phyloP scores from a whole-genome alignment of 2,113 vertebrate species.

The Tauraco erythrolophus region DNA sequence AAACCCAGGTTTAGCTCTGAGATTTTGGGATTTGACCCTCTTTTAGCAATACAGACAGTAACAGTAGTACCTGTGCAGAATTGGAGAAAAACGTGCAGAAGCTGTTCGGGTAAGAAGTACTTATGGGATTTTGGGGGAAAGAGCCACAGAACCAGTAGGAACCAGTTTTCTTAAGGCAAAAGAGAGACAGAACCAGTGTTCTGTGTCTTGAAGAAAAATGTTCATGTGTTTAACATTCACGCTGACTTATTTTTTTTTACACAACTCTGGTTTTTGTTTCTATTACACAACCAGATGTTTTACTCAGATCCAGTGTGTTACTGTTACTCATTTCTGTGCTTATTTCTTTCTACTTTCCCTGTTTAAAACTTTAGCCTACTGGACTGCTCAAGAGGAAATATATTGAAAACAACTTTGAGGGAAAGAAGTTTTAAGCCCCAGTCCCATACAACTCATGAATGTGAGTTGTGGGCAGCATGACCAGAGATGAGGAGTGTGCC shows the following conservation, averaged over 20 bases:
- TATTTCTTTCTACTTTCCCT: neutral
- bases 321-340: neutral
- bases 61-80: neutral
- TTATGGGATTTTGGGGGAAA: neutral
- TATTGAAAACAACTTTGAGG: neutral
- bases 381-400: neutral
- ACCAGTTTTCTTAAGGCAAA: neutral
- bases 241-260: neutral
- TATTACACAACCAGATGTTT: neutral
- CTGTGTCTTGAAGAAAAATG: neutral
- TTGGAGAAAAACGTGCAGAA: neutral
- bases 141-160: neutral
- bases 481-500: neutral
- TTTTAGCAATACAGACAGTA: neutral
- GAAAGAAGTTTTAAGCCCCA: neutral
- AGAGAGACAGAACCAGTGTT: neutral
- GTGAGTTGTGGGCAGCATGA: neutral
- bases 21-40: neutral
- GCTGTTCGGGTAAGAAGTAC: neutral
- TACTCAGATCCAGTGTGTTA: neutral
- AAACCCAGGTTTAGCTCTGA: neutral
- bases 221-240: neutral
- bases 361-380: neutral
- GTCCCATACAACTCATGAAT: neutral
- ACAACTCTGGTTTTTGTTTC: neutral